Evolutionary conservation across 2,113 vertebrate genomes (phyloP), one percentile per base, ranked within the genome.

Genomic region (Istiophorus platypterus): DNA sequence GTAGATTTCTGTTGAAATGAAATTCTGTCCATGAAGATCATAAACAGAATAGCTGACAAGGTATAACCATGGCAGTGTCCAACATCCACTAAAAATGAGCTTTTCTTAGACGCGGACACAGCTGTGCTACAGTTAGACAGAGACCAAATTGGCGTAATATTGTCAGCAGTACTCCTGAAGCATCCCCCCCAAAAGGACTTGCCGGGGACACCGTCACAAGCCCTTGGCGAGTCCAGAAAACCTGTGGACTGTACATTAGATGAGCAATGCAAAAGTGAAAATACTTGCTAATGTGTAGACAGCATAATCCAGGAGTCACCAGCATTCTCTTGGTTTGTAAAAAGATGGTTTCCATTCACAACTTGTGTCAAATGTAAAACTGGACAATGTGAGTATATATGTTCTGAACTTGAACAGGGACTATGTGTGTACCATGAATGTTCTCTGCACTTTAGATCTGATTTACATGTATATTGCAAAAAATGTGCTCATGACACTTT

Each of bases 381-480:
- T 5, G 45, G 31, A 61, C 27, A 59, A 11, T 11, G 15, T 59
- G 67, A 72, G 54, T 4, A 37, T 31, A 54, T 42, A 49, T 34
- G 31, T 3, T 34, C 31, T 34, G 81, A 72, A 74, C 81, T 4
- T 66, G 15, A 84, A 84, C 6, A 6, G 3, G 3, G 31, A 34
- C 31, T 34, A n/a, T n/a, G 14, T 31, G 27, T 83, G 45, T 6
- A 34, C 31, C 31, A 34, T 58, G 13, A 86, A 69, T 45, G 26
- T 58, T 77, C 64, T 61, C 37, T 41, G 66, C 49, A 76, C 49
- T 51, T 51, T 56, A 41, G n/a, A 15, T 34, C n/a, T 10, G 9
- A 22, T 58, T 29, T 34, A 69, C 18, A 67, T 39, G 37, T 39
- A 39, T 9, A 39, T 39, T 39, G 9, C 37, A 39, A 7, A 39